These are phyloP conservation scores for Sminthurinus aureus DNA, from an alignment of 2,888 invertebrate species.

Conservation along the genomic window DNA sequence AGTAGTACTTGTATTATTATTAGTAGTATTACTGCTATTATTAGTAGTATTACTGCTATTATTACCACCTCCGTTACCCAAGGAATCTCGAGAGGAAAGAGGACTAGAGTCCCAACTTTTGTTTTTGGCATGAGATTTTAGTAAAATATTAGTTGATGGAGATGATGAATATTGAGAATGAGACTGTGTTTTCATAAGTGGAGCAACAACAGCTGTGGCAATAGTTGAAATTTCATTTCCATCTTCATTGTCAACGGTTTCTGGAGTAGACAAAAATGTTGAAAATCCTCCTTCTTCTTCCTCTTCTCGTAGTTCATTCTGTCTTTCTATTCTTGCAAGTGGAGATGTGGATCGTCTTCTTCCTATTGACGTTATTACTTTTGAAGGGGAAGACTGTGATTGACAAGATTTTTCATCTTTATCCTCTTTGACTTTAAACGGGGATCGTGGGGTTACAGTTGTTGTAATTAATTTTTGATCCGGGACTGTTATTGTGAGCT, in stretches of 20 bases:
- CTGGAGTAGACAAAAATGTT: conserved; percentile 41
- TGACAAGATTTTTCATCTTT: neutral
- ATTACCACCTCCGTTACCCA: too few relatives aligned
- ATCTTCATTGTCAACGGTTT: conserved; percentile 45
- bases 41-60: too few relatives aligned
- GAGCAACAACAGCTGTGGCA: neutral
- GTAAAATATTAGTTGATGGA: neutral
- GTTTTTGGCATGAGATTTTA: conserved; percentile 41
- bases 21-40: too few relatives aligned
- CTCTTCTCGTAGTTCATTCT: neutral
- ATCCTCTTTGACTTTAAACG: neutral
- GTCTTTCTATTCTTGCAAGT: neutral
- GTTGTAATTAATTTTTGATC: neutral
- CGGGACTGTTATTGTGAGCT: conserved; percentile 17
- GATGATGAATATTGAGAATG: conserved; percentile 8
- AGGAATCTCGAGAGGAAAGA: neutral
- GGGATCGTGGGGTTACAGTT: neutral
- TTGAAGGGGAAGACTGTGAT: conserved; percentile 1
- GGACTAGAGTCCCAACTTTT: conserved; percentile 39
- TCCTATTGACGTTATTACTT: neutral
- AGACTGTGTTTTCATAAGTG: neutral
- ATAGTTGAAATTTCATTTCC: conserved; percentile 34
- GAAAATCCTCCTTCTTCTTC: neutral
- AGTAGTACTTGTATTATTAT: too few relatives aligned
- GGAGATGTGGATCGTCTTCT: neutral